phyloP scores from a whole-genome alignment of 1,140 invertebrate genomes.

The Antheraea pernyi region DNA sequence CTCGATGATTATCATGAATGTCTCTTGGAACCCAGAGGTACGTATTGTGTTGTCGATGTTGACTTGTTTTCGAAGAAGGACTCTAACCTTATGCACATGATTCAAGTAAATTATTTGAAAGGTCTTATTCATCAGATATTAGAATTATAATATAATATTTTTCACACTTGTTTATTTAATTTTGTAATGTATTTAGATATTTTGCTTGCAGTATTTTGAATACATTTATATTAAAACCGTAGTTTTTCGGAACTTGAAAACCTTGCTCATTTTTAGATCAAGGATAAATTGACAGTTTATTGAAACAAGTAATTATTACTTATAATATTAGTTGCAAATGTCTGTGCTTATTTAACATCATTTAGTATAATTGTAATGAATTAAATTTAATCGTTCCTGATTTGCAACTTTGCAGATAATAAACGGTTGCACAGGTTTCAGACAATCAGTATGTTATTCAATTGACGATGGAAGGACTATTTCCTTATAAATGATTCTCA shows the following conservation, averaged over 20 bases:
- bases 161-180: background rate
- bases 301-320: background rate
- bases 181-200: background rate
- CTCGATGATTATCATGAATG: conserved; percentile 77
- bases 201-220: background rate
- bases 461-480: background rate
- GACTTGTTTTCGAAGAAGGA: conserved; percentile 51
- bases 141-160: too few relatives aligned
- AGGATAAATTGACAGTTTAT: background rate
- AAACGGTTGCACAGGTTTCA: background rate
- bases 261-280: too few relatives aligned
- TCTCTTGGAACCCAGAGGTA: conserved; percentile 36
- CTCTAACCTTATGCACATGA: conserved; percentile 65
- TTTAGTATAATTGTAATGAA: background rate
- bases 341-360: background rate
- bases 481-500: too few relatives aligned
- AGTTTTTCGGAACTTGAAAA: too few relatives aligned
- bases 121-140: too few relatives aligned
- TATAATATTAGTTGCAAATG: background rate
- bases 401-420: background rate
- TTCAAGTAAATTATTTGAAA: conserved; percentile 43
- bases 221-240: background rate
- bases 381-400: background rate
- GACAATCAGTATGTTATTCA: background rate
- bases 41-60: conserved; percentile 75